phyloP scores from a whole-genome alignment of 2,888 invertebrate species.

The Fragum sueziense region DNA sequence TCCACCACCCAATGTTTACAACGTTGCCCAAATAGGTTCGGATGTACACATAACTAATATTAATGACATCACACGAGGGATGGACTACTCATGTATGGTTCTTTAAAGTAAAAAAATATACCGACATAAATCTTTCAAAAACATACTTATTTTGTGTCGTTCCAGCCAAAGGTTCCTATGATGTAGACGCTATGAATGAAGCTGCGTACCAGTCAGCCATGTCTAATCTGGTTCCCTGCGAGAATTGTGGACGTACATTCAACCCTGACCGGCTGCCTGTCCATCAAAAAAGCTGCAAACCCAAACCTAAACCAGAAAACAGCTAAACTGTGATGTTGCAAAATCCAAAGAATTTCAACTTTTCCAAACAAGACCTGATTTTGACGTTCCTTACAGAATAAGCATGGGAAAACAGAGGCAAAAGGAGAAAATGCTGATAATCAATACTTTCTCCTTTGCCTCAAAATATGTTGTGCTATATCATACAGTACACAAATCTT shows the following conservation, averaged over 20 bases:
- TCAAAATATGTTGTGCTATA: too few relatives aligned
- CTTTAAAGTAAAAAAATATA: too few relatives aligned
- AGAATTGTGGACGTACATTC: conserved; percentile 88
- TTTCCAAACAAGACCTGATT: background rate
- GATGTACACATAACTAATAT: too few relatives aligned
- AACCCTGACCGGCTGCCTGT: conserved; percentile 87
- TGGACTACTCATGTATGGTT: too few relatives aligned
- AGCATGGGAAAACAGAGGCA: background rate
- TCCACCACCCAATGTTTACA: too few relatives aligned
- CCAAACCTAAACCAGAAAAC: conserved; percentile 67
- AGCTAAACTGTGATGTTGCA: too few relatives aligned
- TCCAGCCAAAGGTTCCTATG: conserved; percentile 69
- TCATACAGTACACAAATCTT: too few relatives aligned
- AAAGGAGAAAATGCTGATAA: background rate
- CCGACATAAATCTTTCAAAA: too few relatives aligned
- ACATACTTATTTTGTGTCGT: background rate
- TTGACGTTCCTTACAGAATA: background rate
- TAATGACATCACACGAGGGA: too few relatives aligned
- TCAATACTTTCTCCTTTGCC: background rate
- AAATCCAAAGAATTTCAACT: too few relatives aligned
- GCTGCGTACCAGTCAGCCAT: conserved; percentile 86
- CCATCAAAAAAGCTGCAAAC: conserved; percentile 86
- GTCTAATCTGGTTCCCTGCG: conserved; percentile 85
- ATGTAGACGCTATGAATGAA: conserved; percentile 84
- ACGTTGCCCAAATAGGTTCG: too few relatives aligned